A percentile compares a stretch with the other conserved stretches of the same genome.
Conservation (phyloP, 2,888 invertebrate genomes). For the Melieria omissa region DNA sequence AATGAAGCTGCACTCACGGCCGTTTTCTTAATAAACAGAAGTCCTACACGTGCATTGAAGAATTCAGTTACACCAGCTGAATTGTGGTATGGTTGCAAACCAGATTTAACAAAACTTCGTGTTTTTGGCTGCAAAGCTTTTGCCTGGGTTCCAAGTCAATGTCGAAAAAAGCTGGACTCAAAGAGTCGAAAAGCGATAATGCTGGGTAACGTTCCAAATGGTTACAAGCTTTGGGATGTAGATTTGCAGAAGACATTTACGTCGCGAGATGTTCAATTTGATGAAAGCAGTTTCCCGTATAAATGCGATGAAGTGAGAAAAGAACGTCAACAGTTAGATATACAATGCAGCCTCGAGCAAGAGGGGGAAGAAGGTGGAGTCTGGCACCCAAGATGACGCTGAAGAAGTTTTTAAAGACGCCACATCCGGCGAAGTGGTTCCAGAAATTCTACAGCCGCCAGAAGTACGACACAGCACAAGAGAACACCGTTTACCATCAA, state of each 20-base stretch:
- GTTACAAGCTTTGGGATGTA: slow-evolving; percentile 38
- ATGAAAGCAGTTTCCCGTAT: slow-evolving; percentile 28
- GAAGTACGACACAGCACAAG: slow-evolving; percentile 5
- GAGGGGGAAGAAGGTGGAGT: slow-evolving; percentile 6
- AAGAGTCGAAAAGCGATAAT: slow-evolving; percentile 37
- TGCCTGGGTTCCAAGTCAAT: slow-evolving; percentile 42
- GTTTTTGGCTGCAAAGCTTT: slow-evolving; percentile 44
- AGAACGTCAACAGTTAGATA: neutral
- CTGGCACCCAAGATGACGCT: neutral
- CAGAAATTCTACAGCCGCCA: neutral
- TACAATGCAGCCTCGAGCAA: slow-evolving; percentile 7
- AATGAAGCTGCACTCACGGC: slow-evolving; percentile 30
- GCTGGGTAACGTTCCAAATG: slow-evolving; percentile 41
- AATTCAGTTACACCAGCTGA: slow-evolving; percentile 31
- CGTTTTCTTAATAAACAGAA: slow-evolving; percentile 30
- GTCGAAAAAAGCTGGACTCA: slow-evolving; percentile 41
- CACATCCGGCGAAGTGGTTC: neutral
- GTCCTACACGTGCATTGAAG: slow-evolving; percentile 20
- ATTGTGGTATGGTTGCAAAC: slow-evolving; percentile 37
- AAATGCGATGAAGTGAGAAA: neutral
- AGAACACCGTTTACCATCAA: slow-evolving; percentile 12
- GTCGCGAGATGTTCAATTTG: slow-evolving; percentile 32
- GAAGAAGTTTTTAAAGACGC: neutral
- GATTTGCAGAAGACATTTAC: slow-evolving; percentile 15
- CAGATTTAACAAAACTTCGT: slow-evolving; percentile 40